Base-by-base conservation (phyloP, 1,140 invertebrate genomes). In the Drosophila pachea region DNA sequence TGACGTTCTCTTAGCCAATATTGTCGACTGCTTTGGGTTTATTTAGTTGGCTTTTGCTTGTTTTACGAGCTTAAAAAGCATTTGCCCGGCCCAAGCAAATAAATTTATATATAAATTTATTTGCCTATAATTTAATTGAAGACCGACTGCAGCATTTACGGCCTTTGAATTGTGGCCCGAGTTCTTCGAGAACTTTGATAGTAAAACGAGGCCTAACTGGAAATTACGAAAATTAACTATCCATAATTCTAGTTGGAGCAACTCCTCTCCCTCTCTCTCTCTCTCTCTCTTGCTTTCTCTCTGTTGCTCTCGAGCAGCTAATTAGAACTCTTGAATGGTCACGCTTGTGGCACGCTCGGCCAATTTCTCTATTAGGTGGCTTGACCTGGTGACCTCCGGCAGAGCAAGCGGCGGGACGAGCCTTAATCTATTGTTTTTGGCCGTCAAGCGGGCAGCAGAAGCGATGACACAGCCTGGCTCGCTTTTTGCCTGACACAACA, bases 351-450 rank as follows among this genome's bases (percentile, higher is more conserved):
- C 54, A 66, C 54, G 63, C 65, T 68, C 61, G 22, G 65, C 4
- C 48, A 61, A 68, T 68, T 61, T 61, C 65, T 68, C 65, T 62
- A 67, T 68, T 68, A 61, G 65, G 33, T 60, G 36, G 2, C 9
- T 53, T 68, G 65, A 68, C 65, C 68, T 40, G 40, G 33, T 62
- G 66, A 53, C 33, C 48, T 38, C 42, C 4, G 40, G 40, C 22
- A 22, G 22, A n/a, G n/a, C n/a, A 4, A 29, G 35, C 16, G 14
- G n/a, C 32, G 64, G 58, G 60, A 67, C 35, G 59, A 58, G 69
- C 78, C 72, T 84, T 82, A 82, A 82, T 84, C 78, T 82, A 82
- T 82, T 82, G 78, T 82, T 84, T 84, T 84, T 78, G 72, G 63
- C 68, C 69, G 78, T 65, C 73, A 73, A 68, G 47, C 59, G 55